Percentiles rank a stretch among this genome's conserved stretches.
These are phyloP conservation scores for Melanotaenia nigrans DNA, from an alignment of 2,797 vertebrate species.

Conservation along the genomic window DNA sequence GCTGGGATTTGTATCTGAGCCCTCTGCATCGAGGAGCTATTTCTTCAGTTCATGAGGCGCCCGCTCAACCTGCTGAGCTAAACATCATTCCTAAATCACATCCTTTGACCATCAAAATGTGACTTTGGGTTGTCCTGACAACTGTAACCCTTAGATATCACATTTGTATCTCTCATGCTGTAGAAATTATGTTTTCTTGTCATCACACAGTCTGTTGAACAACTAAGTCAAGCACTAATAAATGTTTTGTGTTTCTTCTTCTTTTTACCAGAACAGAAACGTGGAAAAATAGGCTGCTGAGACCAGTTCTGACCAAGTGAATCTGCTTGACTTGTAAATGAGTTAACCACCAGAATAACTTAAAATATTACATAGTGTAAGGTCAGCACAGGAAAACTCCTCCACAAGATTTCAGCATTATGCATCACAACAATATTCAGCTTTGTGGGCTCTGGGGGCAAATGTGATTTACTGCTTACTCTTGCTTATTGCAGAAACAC, in stretches of 20 bases:
- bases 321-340: slow-evolving; percentile 30
- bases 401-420: slow-evolving; percentile 39
- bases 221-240: not conserved
- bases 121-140: slow-evolving; percentile 7
- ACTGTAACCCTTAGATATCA: not conserved
- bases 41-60: not conserved
- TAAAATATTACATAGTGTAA: slow-evolving; percentile 28
- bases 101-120: slow-evolving; percentile 24
- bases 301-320: not conserved
- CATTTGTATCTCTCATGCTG: not conserved
- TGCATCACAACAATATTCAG: slow-evolving; percentile 58
- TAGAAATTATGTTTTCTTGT: not conserved
- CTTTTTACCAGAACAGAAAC: not conserved
- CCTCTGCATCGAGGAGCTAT: not conserved
- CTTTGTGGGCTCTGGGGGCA: slow-evolving; percentile 43
- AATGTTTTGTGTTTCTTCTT: slow-evolving; percentile 3
- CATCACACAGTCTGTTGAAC: not conserved
- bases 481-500: slow-evolving; percentile 70
- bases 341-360: slow-evolving; percentile 9
- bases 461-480: slow-evolving; percentile 67
- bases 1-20: no score
- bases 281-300: not conserved
- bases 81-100: slow-evolving; percentile 8
- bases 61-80: not conserved
- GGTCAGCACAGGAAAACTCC: slow-evolving; percentile 43